Evolutionary conservation across 1,140 invertebrate species (phyloP).

Genomic region (Halictus rubicundus): DNA sequence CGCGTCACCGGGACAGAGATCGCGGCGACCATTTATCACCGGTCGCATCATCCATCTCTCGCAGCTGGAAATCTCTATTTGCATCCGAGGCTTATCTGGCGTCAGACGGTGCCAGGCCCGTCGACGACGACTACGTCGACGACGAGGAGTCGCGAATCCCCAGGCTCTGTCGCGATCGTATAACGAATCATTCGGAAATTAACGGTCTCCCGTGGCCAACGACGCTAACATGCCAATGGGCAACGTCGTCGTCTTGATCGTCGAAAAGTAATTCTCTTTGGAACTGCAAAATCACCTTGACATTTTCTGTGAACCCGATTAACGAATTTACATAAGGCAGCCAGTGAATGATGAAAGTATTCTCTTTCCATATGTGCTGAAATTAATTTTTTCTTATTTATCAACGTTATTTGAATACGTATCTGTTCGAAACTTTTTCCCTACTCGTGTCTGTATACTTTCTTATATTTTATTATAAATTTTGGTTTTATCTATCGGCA

Average conservation of each 20-base stretch:
- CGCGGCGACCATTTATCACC: slow-evolving; percentile 68
- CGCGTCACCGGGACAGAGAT: slow-evolving; percentile 29
- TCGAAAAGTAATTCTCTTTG: not conserved
- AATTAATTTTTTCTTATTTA: no score
- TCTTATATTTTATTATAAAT: no score
- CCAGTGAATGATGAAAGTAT: no score
- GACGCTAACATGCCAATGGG: slow-evolving; percentile 44
- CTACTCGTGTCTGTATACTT: no score
- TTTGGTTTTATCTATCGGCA: no score
- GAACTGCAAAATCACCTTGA: not conserved
- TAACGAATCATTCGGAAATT: slow-evolving; percentile 67
- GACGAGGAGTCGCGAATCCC: slow-evolving; percentile 36
- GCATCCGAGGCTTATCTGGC: slow-evolving; percentile 70
- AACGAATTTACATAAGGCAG: no score
- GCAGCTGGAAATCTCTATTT: slow-evolving; percentile 75
- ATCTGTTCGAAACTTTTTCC: no score
- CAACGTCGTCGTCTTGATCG: not conserved
- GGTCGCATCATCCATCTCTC: slow-evolving; percentile 68
- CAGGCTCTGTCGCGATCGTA: slow-evolving; percentile 37
- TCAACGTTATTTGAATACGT: no score
- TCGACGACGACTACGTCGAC: slow-evolving; percentile 15
- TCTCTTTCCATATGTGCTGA: no score
- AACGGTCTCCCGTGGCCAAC: slow-evolving; percentile 51
- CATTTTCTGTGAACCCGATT: not conserved
- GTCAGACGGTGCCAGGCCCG: slow-evolving; percentile 55